Evolutionary conservation across 2,888 invertebrate species (phyloP).

Genomic region (Nephrotoma appendiculata): DNA sequence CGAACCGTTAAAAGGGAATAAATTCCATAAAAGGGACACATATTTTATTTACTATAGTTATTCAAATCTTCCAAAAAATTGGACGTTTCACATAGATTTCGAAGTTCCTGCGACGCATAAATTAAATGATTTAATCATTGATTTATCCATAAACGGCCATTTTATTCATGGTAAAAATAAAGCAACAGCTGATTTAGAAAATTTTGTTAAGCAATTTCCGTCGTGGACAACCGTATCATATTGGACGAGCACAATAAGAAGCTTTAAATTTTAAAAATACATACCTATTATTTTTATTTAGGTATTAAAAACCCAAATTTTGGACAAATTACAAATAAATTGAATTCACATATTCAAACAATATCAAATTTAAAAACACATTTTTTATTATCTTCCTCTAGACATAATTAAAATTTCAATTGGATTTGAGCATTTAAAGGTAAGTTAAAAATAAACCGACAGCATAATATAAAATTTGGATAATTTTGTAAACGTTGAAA

Average conservation of each 20-base stretch:
- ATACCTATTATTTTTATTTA: background rate
- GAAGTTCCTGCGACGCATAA: conserved; percentile 13
- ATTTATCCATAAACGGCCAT: conserved; percentile 46
- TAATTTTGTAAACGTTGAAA: too few species aligned
- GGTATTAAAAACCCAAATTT: background rate
- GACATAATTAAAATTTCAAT: background rate
- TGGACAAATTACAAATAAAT: background rate
- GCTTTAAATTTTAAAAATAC: conserved; percentile 35
- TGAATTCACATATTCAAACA: background rate
- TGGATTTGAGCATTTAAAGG: background rate
- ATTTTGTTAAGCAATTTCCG: conserved; percentile 44
- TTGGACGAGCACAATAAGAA: conserved; percentile 56
- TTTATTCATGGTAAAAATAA: conserved; percentile 40
- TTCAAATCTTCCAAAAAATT: conserved; percentile 40
- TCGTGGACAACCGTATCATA: conserved; percentile 48
- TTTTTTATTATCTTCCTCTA: background rate
- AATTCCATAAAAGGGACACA: conserved; percentile 38
- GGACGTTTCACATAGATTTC: conserved; percentile 28
- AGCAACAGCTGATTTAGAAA: conserved; percentile 35
- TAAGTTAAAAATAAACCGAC: background rate
- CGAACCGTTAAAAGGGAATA: conserved; percentile 37
- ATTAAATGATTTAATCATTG: conserved; percentile 20
- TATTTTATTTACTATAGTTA: conserved; percentile 57
- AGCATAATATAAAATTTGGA: too few species aligned
- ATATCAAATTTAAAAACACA: background rate